Percentiles rank a stretch among this genome's conserved stretches.
Conservation (phyloP, 1,140 invertebrate species). For the Pseudomyrmex concolor region DNA sequence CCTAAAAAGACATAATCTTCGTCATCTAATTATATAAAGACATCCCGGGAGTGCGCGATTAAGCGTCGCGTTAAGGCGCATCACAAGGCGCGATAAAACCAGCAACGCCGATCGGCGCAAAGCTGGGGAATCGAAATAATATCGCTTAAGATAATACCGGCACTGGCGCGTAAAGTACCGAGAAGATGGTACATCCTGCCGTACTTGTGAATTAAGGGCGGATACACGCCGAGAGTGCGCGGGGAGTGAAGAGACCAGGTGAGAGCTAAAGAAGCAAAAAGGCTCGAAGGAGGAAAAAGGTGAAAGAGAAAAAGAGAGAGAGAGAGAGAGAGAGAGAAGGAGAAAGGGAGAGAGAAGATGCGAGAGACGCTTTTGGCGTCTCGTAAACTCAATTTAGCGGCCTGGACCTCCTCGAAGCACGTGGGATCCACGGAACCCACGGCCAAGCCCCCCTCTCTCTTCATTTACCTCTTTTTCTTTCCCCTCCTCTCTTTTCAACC, state of each 20-base stretch:
- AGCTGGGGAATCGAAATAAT: conserved; percentile 69
- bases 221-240: neutral
- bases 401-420: conserved; percentile 80
- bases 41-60: conserved; percentile 36
- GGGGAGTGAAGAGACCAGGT: conserved; percentile 6
- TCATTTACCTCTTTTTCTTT: conserved; percentile 11
- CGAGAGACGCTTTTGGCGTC: conserved; percentile 67
- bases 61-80: conserved; percentile 14
- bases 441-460: neutral
- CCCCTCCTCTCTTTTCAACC: neutral
- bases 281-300: conserved; percentile 57
- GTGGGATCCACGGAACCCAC: conserved; percentile 61
- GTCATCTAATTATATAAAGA: conserved; percentile 47
- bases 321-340: neutral
- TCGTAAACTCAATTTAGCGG: conserved; percentile 83
- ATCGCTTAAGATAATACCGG: conserved; percentile 66
- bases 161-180: conserved; percentile 64
- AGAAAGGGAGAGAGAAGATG: conserved; percentile 11
- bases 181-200: conserved; percentile 56
- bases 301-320: conserved; percentile 23
- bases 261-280: conserved; percentile 45
- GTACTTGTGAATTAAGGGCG: conserved; percentile 64
- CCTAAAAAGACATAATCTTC: conserved; percentile 1
- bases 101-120: conserved; percentile 43
- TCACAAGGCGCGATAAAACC: conserved; percentile 14